These are phyloP conservation scores for Lepus timidus DNA, from an alignment of 2,113 vertebrate genomes.

Conservation along the genomic window DNA sequence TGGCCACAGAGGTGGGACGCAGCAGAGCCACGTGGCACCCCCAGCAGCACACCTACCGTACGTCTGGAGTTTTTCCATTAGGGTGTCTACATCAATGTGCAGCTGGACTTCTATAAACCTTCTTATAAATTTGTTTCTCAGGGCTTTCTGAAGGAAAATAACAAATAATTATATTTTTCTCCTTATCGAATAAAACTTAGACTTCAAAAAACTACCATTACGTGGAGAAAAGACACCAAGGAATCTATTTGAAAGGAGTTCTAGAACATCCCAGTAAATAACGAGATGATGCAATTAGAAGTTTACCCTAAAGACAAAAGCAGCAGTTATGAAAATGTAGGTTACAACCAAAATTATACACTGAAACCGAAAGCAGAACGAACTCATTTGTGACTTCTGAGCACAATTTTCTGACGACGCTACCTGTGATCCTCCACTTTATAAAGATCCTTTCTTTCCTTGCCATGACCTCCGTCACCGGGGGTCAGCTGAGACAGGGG, in stretches of 20 bases:
- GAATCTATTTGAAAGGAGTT: neutral
- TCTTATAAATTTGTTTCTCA: constrained; percentile 85
- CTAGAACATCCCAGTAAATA: neutral
- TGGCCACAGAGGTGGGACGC: fast-evolving
- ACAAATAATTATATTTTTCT: neutral
- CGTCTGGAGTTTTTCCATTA: constrained; percentile 76
- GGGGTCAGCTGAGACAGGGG: neutral
- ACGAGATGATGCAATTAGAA: neutral
- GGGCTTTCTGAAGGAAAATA: constrained; percentile 82
- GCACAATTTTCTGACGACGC: neutral
- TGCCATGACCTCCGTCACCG: neutral
- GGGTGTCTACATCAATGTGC: constrained; percentile 78
- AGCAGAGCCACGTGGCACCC: fast-evolving
- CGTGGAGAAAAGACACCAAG: neutral
- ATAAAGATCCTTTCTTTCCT: neutral
- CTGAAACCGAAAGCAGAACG: neutral
- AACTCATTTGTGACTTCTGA: neutral
- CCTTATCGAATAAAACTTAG: neutral
- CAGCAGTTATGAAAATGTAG: neutral
- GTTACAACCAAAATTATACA: neutral
- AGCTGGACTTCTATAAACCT: constrained; percentile 86
- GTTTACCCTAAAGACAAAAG: neutral
- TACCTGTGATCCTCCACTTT: neutral
- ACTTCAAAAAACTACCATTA: neutral
- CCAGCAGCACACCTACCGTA: constrained; percentile 80